phyloP scores from a whole-genome alignment of 2,113 vertebrate genomes.

The Centropus bengalensis region DNA sequence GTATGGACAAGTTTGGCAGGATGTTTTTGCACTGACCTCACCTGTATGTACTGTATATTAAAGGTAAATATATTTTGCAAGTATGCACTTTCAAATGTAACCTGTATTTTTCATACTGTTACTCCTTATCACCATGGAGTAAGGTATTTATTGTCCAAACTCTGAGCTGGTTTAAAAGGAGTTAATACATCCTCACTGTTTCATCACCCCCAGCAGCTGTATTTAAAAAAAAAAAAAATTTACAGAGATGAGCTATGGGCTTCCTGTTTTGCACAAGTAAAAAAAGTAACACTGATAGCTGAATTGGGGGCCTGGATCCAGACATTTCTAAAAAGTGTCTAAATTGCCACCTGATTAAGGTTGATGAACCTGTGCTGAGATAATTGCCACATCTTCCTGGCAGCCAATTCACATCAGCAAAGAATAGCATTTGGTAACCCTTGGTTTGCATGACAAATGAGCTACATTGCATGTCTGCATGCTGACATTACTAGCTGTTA shows the following conservation, averaged over 20 bases:
- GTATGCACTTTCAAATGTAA: not conserved
- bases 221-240: not conserved
- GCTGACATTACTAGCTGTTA: not conserved
- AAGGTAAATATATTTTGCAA: not conserved
- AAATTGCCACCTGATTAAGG: not conserved
- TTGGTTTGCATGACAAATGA: not conserved
- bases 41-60: not conserved
- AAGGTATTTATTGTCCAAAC: not conserved
- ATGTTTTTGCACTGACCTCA: not conserved
- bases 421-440: not conserved
- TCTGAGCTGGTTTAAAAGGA: not conserved
- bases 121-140: not conserved
- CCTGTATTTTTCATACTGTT: not conserved
- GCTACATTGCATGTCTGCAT: not conserved
- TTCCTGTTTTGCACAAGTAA: not conserved
- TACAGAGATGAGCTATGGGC: not conserved
- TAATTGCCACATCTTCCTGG: not conserved
- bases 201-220: not conserved
- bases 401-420: not conserved
- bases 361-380: not conserved
- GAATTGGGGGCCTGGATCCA: not conserved
- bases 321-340: not conserved
- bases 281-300: not conserved
- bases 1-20: not conserved
- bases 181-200: not conserved